A percentile compares a stretch with the other conserved stretches of the same genome.
Conservation (phyloP, 2,888 invertebrate genomes). For the Acleris literana region DNA sequence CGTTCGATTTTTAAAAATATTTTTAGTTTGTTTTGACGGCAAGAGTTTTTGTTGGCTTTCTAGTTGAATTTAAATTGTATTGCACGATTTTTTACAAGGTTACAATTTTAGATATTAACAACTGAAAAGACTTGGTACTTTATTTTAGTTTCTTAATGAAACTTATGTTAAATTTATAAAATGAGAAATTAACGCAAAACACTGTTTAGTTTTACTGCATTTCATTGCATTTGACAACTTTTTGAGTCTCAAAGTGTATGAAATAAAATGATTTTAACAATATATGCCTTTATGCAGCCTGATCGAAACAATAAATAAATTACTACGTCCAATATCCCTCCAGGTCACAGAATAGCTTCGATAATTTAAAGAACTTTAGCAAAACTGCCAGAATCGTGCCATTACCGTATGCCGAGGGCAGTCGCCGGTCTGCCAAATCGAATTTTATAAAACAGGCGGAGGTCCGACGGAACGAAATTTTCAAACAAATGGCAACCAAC, state of each 20-base stretch:
- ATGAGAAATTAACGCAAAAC: too few species aligned
- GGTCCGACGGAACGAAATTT: slow-evolving; percentile 47
- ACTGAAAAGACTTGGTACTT: too few species aligned
- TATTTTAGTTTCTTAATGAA: too few species aligned
- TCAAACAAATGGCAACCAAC: slow-evolving; percentile 62
- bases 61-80: too few species aligned
- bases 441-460: slow-evolving; percentile 30
- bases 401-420: slow-evolving; percentile 15
- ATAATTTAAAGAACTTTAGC: slow-evolving; percentile 4
- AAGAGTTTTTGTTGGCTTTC: not conserved
- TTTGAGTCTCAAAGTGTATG: too few species aligned
- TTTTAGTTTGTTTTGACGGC: slow-evolving; percentile 1
- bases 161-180: too few species aligned
- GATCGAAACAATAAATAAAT: not conserved
- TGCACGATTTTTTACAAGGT: too few species aligned
- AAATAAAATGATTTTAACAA: too few species aligned
- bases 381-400: slow-evolving; percentile 24
- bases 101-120: too few species aligned
- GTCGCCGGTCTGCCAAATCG: slow-evolving; percentile 18
- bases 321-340: not conserved
- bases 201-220: too few species aligned
- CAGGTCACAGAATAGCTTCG: not conserved
- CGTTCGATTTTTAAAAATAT: slow-evolving; percentile 51
- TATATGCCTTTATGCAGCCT: not conserved
- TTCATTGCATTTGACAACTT: too few species aligned